Percentiles rank a stretch among this genome's conserved stretches.
phyloP scores from a whole-genome alignment of 2,113 vertebrate genomes.

The Caloenas nicobarica region DNA sequence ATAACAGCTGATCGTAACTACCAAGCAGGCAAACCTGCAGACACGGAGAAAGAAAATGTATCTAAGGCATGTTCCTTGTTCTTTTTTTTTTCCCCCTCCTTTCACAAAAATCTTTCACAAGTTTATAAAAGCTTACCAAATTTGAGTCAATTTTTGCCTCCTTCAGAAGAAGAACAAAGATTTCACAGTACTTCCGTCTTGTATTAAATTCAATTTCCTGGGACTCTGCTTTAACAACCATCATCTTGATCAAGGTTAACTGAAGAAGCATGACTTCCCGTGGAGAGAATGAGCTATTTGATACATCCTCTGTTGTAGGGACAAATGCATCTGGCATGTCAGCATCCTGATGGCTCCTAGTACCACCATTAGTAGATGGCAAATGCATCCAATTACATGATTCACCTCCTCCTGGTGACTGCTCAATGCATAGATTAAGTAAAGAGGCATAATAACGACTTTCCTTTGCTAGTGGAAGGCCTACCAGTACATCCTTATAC shows the following conservation, averaged over 20 bases:
- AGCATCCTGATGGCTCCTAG: neutral
- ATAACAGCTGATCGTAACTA: slow-evolving; percentile 74
- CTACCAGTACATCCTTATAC: slow-evolving; percentile 71
- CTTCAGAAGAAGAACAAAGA: slow-evolving; percentile 70
- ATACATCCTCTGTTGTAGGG: neutral
- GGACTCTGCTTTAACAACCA: slow-evolving; percentile 57
- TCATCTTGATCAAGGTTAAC: slow-evolving; percentile 78
- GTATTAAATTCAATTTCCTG: neutral
- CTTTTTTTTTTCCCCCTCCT: neutral
- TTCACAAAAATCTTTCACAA: neutral
- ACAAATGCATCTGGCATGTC: neutral
- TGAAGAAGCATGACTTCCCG: slow-evolving; percentile 75
- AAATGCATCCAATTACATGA: neutral
- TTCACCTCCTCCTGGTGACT: neutral
- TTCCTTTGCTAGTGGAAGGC: slow-evolving; percentile 52
- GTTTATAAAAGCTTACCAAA: slow-evolving; percentile 78
- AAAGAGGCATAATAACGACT: slow-evolving; percentile 47
- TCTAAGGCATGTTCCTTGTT: neutral
- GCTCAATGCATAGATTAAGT: slow-evolving; percentile 47
- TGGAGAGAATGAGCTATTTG: neutral
- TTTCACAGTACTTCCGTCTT: slow-evolving; percentile 64
- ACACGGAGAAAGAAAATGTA: neutral
- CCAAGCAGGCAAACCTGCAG: slow-evolving; percentile 71
- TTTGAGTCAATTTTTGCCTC: slow-evolving; percentile 74
- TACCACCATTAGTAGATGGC: neutral